A percentile compares a stretch with the other conserved stretches of the same genome.
Evolutionary conservation across 37 sponge, comb jelly and placozoan genomes (phyloP).

Genomic region (Theonella swinhoei): DNA sequence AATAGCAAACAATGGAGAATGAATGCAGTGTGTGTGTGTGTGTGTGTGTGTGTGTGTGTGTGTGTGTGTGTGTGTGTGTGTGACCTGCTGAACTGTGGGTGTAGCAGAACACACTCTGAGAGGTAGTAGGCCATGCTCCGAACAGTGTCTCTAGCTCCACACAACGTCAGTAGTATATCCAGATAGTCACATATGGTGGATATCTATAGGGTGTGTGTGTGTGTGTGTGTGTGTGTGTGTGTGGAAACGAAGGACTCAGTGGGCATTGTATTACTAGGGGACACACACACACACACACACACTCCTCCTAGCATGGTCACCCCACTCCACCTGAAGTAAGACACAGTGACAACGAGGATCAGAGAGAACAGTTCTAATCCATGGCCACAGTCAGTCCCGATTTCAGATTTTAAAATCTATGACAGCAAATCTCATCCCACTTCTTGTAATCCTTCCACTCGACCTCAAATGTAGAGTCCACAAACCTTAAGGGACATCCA

Average conservation of each 20-base stretch:
- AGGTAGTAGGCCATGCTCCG: conserved; percentile 62
- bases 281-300: conserved; percentile 80
- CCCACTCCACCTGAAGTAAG: conserved; percentile 9
- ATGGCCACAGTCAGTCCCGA: no score
- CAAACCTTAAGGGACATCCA: no score
- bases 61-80: no score
- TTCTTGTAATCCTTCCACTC: no score
- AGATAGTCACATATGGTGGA: conserved; percentile 55
- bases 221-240: conserved; percentile 64
- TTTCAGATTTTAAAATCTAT: no score
- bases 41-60: no score
- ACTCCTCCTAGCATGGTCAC: conserved; percentile 10
- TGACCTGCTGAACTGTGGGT: conserved; percentile 54
- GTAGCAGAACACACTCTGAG: conserved; percentile 69
- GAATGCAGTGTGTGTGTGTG: no score
- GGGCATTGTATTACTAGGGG: conserved; percentile 86
- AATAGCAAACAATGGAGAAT: not conserved
- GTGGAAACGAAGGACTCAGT: conserved; percentile 71
- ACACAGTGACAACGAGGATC: no score
- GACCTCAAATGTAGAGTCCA: no score
- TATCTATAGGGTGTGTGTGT: conserved; percentile 13
- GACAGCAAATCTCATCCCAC: no score
- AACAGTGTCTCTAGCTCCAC: not conserved
- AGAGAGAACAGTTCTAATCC: conserved; percentile 5
- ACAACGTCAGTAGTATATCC: conserved; percentile 48